A percentile compares a stretch with the other conserved stretches of the same genome.
These are phyloP conservation scores for Euspilapteryx auroguttella DNA, from an alignment of 2,888 invertebrate species.

Conservation along the genomic window DNA sequence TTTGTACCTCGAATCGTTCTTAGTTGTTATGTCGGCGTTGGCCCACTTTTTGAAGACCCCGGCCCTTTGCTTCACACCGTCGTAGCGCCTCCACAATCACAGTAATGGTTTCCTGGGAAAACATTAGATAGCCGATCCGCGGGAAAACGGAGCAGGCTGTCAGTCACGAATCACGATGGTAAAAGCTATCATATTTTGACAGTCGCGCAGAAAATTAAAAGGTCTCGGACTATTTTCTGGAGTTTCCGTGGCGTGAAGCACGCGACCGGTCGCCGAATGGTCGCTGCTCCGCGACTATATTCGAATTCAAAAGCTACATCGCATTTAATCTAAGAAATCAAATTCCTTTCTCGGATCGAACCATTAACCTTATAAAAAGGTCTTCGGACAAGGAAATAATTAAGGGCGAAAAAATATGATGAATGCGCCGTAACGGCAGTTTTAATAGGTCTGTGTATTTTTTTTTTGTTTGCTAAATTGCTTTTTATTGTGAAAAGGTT, in stretches of 20 bases:
- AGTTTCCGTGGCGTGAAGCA: conserved; percentile 18
- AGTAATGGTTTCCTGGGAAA: too few species aligned
- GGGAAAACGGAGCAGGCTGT: too few species aligned
- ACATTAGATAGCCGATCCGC: too few species aligned
- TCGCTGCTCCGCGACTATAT: conserved; percentile 1
- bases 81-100: too few species aligned
- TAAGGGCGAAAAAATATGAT: conserved; percentile 19
- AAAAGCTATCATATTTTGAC: too few species aligned
- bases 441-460: conserved; percentile 27
- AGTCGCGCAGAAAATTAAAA: conserved; percentile 17
- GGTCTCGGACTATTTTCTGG: conserved; percentile 18
- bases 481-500: conserved; percentile 17
- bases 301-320: conserved; percentile 2
- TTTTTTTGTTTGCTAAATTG: conserved; percentile 28
- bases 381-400: conserved; percentile 15
- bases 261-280: conserved; percentile 13
- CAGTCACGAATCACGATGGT: too few species aligned
- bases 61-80: too few species aligned
- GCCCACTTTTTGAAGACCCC: conserved; percentile 23
- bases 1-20: conserved; percentile 24
- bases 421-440: conserved; percentile 27
- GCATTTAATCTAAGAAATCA: too few species aligned
- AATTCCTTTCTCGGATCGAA: conserved; percentile 19
- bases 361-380: conserved; percentile 26
- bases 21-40: too few species aligned